Percentiles rank a stretch among this genome's conserved stretches.
These are phyloP conservation scores for Corythoichthys haematopterus DNA, from an alignment of 2,113 vertebrate genomes.

Conservation along the genomic window DNA sequence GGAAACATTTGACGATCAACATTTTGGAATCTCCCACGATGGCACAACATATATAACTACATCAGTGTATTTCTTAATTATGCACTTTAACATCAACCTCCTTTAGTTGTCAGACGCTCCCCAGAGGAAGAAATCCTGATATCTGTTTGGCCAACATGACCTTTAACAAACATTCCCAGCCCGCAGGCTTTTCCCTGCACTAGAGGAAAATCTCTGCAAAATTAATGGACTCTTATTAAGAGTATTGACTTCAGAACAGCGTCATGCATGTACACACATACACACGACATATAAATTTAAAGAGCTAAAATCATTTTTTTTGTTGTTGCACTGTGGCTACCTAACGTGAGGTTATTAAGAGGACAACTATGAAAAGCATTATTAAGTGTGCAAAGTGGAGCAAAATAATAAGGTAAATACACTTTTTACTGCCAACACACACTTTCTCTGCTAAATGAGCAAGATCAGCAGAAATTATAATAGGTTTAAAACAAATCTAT, in stretches of 20 bases:
- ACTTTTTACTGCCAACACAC: not conserved
- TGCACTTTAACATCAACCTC: not conserved
- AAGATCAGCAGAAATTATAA: not conserved
- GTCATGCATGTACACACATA: not conserved
- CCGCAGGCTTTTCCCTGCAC: constrained; percentile 37
- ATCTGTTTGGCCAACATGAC: constrained; percentile 37
- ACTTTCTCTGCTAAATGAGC: not conserved
- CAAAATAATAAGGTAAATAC: not conserved
- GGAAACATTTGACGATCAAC: constrained; percentile 20
- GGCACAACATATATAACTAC: not conserved
- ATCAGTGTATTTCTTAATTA: not conserved
- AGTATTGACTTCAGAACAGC: constrained; percentile 6
- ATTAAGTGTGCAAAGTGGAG: not conserved
- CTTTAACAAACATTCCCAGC: constrained; percentile 42
- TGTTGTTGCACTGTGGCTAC: not conserved
- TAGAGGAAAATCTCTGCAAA: constrained; percentile 31
- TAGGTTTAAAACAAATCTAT: not conserved
- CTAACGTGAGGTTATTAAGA: not conserved
- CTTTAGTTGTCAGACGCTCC: constrained; percentile 4
- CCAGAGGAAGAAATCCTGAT: constrained; percentile 14
- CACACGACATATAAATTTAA: not conserved
- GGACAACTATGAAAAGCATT: not conserved
- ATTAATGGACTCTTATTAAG: constrained; percentile 34
- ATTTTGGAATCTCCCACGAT: not conserved
- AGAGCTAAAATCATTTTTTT: not conserved